Conservation (phyloP, 2,888 invertebrate genomes). For the Frankliniella fusca region DNA sequence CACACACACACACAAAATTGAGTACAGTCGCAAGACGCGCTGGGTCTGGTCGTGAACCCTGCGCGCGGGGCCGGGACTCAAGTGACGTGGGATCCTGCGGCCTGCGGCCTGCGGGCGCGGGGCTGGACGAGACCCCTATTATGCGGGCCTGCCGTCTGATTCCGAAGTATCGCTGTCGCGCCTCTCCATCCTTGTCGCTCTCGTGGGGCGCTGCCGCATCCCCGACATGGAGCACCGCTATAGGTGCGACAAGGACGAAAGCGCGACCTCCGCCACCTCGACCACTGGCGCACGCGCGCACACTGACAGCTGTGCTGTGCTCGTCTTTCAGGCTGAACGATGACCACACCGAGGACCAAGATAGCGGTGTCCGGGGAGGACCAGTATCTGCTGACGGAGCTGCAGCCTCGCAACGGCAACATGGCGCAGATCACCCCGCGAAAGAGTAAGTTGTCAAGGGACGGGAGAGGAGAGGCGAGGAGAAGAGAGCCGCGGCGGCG, state of each 20-base stretch:
- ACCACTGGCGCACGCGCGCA: not conserved
- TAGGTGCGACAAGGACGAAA: no score
- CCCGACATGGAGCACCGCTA: no score
- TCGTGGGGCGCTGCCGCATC: no score
- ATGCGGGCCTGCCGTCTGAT: no score
- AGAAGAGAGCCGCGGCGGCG: not conserved
- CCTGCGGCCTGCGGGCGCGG: no score
- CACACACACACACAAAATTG: not conserved
- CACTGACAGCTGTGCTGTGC: not conserved
- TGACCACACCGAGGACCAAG: conserved; percentile 13
- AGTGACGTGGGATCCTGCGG: no score
- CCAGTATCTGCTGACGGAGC: conserved; percentile 21
- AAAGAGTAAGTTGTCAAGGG: not conserved
- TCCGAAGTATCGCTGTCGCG: no score
- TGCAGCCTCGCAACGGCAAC: conserved; percentile 17
- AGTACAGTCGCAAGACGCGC: not conserved
- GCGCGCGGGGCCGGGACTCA: no score
- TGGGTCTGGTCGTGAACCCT: not conserved
- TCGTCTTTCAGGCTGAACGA: not conserved
- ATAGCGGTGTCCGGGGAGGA: conserved; percentile 9
- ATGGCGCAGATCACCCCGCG: conserved; percentile 4
- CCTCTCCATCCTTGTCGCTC: no score
- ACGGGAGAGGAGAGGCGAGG: no score
- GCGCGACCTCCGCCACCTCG: not conserved
- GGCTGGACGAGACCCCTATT: no score